Percentiles rank a stretch among this genome's conserved stretches.
Conservation (phyloP, 1,140 invertebrate species). For the Melitaea cinxia region DNA sequence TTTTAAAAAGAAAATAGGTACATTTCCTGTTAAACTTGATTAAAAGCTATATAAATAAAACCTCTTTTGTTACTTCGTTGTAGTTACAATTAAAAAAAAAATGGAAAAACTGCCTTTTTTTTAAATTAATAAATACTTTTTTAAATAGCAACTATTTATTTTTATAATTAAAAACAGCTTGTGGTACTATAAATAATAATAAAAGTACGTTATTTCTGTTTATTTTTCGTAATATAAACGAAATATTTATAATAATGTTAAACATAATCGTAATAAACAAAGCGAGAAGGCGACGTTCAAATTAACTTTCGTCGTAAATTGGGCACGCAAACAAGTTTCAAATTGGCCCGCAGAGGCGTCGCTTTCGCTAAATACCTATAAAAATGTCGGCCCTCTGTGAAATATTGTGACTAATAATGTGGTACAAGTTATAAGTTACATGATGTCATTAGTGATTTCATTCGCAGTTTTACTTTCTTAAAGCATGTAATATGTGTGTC, state of each 20-base stretch:
- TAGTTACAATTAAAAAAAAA: no score
- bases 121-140: no score
- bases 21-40: no score
- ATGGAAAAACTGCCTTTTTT: no score
- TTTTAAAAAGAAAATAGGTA: no score
- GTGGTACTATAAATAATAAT: not conserved
- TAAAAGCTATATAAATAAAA: no score
- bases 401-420: constrained; percentile 72
- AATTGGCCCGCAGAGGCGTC: constrained; percentile 77
- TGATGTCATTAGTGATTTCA: no score
- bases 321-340: constrained; percentile 78
- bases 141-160: no score
- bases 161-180: not conserved
- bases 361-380: constrained; percentile 81
- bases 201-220: not conserved
- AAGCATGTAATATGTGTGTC: no score
- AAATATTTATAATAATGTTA: constrained; percentile 26
- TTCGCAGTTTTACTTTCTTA: not conserved
- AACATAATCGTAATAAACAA: constrained; percentile 50
- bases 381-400: constrained; percentile 76
- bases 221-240: not conserved
- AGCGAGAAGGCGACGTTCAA: constrained; percentile 53
- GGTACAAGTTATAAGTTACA: constrained; percentile 32
- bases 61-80: no score
- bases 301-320: constrained; percentile 68